These are phyloP conservation scores for Boleophthalmus pectinirostris DNA, from an alignment of 2,113 vertebrate genomes.

Conservation along the genomic window DNA sequence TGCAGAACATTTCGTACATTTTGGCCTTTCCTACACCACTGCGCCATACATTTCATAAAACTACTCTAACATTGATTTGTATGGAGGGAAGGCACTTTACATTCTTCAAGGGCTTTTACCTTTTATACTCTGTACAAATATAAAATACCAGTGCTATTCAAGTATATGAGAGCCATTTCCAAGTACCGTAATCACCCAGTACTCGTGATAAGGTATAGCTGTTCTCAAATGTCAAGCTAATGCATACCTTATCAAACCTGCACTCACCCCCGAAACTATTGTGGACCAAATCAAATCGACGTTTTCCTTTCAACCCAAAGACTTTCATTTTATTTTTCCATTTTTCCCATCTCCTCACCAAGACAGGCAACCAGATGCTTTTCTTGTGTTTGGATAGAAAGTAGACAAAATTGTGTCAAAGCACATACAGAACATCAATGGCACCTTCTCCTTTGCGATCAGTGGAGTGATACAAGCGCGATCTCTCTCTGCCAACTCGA, in stretches of 20 bases:
- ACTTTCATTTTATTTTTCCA: background rate
- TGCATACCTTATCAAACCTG: background rate
- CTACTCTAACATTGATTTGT: background rate
- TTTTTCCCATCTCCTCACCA: background rate
- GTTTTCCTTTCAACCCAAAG: background rate
- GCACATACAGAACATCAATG: slow-evolving; percentile 1
- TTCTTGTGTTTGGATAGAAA: slow-evolving; percentile 6
- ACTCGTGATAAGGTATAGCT: background rate
- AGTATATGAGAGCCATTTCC: background rate
- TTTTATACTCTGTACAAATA: background rate
- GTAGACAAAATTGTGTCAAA: slow-evolving; percentile 13
- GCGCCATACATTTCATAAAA: background rate
- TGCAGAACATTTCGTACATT: background rate
- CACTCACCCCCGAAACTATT: background rate
- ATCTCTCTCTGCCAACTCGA: background rate
- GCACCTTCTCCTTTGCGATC: slow-evolving; percentile 1
- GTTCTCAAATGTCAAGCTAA: background rate
- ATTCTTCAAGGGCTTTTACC: background rate
- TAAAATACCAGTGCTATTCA: background rate
- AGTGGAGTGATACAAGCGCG: slow-evolving; percentile 1
- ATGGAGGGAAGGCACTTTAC: background rate
- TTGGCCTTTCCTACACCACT: background rate
- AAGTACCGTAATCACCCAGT: background rate
- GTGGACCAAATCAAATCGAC: background rate
- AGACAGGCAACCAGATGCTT: slow-evolving; percentile 5